These are phyloP conservation scores for Eristalis tenax DNA, from an alignment of 2,888 invertebrate species.

Conservation along the genomic window DNA sequence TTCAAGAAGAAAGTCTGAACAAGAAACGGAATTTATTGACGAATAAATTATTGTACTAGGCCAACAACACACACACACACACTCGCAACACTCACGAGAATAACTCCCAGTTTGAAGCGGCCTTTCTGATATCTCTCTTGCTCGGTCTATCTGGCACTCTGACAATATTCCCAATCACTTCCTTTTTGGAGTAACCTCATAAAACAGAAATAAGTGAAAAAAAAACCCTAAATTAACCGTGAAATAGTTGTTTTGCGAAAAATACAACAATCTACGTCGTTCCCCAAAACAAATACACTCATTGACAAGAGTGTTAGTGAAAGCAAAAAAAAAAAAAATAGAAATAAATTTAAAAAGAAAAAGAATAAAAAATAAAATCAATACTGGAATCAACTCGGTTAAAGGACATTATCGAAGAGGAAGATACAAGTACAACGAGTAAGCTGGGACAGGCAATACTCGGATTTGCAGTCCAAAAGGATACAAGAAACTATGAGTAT, in stretches of 20 bases:
- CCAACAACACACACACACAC: slow-evolving; percentile 6
- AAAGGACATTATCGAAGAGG: slow-evolving; percentile 10
- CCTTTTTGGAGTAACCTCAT: slow-evolving; percentile 2
- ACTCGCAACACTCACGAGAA: neutral
- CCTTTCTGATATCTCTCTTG: neutral
- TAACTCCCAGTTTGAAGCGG: no score
- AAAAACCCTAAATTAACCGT: neutral
- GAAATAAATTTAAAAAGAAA: slow-evolving; percentile 7
- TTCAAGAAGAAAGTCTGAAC: neutral
- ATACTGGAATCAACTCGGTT: slow-evolving; percentile 30
- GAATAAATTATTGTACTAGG: slow-evolving; percentile 50
- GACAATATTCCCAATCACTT: slow-evolving; percentile 15
- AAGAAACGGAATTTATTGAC: slow-evolving; percentile 43
- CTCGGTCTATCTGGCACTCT: slow-evolving; percentile 24
- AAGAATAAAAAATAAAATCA: slow-evolving; percentile 22
- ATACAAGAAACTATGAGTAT: slow-evolving; percentile 52
- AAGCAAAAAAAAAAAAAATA: neutral
- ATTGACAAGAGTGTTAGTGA: neutral
- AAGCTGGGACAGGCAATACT: slow-evolving; percentile 68
- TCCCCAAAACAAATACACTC: neutral
- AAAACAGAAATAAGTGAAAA: neutral
- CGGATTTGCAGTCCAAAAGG: slow-evolving; percentile 65
- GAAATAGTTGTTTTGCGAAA: neutral
- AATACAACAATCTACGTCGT: neutral
- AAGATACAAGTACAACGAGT: slow-evolving; percentile 12